phyloP scores from a whole-genome alignment of 2,888 invertebrate species.

The Chrysolina oricalcia region DNA sequence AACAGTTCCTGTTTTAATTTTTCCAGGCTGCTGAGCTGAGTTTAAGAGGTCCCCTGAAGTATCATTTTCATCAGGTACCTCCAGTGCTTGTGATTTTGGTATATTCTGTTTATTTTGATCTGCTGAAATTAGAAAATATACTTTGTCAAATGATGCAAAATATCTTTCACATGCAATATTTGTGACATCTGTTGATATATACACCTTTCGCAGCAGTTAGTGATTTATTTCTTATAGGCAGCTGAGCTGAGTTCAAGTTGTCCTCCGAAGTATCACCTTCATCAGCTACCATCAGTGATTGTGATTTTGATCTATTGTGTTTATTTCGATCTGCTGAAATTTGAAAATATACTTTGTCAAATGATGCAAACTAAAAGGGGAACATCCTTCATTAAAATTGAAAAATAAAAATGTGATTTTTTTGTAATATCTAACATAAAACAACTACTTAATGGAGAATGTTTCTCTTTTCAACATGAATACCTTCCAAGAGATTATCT shows the following conservation, averaged over 20 bases:
- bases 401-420: too few species aligned
- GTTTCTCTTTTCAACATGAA: too few species aligned
- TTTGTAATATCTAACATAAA: too few species aligned
- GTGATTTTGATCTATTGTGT: neutral
- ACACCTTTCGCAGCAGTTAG: neutral
- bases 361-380: conserved; percentile 1
- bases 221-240: neutral
- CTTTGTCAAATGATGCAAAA: neutral
- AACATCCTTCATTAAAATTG: too few species aligned
- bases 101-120: neutral
- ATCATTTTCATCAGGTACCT: neutral
- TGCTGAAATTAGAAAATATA: neutral
- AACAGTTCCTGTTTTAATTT: neutral
- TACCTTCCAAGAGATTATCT: too few species aligned
- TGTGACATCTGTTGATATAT: neutral
- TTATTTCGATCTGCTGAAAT: neutral
- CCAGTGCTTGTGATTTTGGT: neutral
- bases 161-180: too few species aligned
- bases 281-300: neutral
- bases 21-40: neutral
- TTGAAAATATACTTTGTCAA: neutral
- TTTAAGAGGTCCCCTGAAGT: neutral
- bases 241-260: neutral
- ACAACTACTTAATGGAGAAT: too few species aligned
- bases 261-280: neutral